Conservation (phyloP, 2,797 vertebrate genomes). For the Ctenosaura bakeri region DNA sequence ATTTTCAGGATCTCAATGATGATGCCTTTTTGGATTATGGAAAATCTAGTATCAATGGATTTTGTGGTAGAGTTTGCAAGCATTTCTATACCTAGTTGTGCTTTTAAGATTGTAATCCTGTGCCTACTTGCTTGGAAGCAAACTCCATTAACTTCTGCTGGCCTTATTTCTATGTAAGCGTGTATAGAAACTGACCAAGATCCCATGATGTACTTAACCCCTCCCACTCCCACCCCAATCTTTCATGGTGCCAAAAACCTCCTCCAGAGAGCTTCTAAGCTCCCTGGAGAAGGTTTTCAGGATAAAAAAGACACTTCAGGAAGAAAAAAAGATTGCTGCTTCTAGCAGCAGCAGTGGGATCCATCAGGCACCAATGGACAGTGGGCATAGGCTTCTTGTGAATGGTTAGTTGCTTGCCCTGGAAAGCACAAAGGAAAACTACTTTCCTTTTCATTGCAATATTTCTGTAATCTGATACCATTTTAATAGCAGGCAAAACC, state of each 20-base stretch:
- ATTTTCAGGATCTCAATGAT: too few species aligned
- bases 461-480: neutral
- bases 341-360: neutral
- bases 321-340: neutral
- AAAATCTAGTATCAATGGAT: too few species aligned
- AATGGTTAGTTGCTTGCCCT: neutral
- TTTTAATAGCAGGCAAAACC: constrained; percentile 39
- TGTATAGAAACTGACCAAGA: too few species aligned
- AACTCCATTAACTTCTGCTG: neutral
- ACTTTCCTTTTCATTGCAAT: neutral
- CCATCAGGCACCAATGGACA: neutral
- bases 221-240: neutral
- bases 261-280: neutral
- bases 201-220: neutral
- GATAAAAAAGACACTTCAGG: neutral
- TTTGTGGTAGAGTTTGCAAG: too few species aligned
- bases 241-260: neutral
- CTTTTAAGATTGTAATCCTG: neutral
- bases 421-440: neutral
- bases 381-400: neutral
- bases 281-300: neutral
- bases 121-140: neutral
- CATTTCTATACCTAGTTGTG: neutral
- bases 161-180: neutral
- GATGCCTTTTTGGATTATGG: too few species aligned